Base-by-base conservation (phyloP, 2,113 vertebrate genomes). In the Platysteira castanea region DNA sequence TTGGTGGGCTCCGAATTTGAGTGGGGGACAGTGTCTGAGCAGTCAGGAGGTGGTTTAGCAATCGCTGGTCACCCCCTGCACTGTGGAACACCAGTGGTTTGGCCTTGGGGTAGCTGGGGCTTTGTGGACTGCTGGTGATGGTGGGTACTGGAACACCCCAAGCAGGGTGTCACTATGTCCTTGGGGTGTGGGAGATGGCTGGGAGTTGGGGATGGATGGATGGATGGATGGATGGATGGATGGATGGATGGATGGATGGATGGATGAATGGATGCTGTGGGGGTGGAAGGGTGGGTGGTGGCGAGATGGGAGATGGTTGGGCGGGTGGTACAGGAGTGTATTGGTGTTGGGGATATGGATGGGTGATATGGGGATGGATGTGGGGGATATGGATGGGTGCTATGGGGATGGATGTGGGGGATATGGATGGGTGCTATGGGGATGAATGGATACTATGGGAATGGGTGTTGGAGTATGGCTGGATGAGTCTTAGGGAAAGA, bases 1-100 rank as follows among this genome's bases (percentile, higher is more conserved):
- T 26, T 67, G 28, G 1, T 4, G 16, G 15, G 3, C 56, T 74
- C 52, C 0, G 0, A 28, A 53, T 92, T n/a, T 54, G 70, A 7
- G 7, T 78, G 24, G 24, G 10, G 1, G 37, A 44, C n/a, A 14
- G 28, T 44, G 24, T 30, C 60, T 7, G 5, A 39, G 46, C 2
- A 2, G 15, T 78, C 50, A 87, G 37, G 50, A 6, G 3, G 24
- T 78, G 46, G 4, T 70, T 92, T 61, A 61, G 31, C 46, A 74
- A 14, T 31, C 0, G 0, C 37, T 16, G 13, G 46, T 87, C 54
- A 69, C 7, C 9, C 13, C 31, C 24, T 87, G 7, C 28, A 21
- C 54, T 73, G 44, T 77, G 46, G 41, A 54, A 57, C 15, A 16
- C 2, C 0, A 1, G 8, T 33, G 31, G 12, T 74, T 46, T 82